These are phyloP conservation scores for Candidula unifasciata DNA, from an alignment of 2,888 invertebrate species.

Conservation along the genomic window DNA sequence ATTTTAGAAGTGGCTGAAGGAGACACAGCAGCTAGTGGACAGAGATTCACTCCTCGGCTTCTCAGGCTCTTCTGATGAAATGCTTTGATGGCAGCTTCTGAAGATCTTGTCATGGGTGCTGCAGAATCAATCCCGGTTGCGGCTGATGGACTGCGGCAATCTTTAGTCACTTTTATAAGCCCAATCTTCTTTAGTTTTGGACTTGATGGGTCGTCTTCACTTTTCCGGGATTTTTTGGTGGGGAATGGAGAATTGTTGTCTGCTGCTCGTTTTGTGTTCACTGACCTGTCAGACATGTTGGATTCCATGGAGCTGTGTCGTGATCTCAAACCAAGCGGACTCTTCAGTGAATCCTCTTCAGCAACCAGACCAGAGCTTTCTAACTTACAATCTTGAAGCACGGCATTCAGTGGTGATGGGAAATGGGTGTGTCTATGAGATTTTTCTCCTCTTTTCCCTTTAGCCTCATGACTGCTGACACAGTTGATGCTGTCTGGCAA, in stretches of 20 bases:
- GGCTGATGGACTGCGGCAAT: not conserved
- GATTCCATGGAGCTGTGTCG: constrained; percentile 43
- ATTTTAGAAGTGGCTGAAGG: not conserved
- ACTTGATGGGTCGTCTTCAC: constrained; percentile 30
- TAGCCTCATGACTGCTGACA: not conserved
- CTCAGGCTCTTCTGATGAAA: constrained; percentile 44
- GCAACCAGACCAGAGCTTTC: not conserved
- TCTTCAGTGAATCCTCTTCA: not conserved
- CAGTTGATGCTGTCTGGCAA: not conserved
- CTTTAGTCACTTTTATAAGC: constrained; percentile 28
- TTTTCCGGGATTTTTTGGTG: constrained; percentile 9
- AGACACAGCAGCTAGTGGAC: not conserved
- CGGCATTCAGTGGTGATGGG: not conserved
- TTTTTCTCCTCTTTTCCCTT: constrained; percentile 10
- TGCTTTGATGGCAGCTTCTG: constrained; percentile 48
- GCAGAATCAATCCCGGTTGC: not conserved
- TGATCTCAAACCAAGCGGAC: constrained; percentile 29
- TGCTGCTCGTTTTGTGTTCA: constrained; percentile 20
- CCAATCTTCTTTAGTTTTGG: constrained; percentile 43
- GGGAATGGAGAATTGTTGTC: too few species aligned
- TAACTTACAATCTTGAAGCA: not conserved
- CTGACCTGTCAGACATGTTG: constrained; percentile 40
- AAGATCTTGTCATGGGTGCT: constrained; percentile 42
- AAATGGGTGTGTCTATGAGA: not conserved
- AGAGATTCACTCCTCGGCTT: constrained; percentile 36